A percentile compares a stretch with the other conserved stretches of the same genome.
Conservation (phyloP, 2,113 vertebrate genomes). For the Megaceryle maxima region DNA sequence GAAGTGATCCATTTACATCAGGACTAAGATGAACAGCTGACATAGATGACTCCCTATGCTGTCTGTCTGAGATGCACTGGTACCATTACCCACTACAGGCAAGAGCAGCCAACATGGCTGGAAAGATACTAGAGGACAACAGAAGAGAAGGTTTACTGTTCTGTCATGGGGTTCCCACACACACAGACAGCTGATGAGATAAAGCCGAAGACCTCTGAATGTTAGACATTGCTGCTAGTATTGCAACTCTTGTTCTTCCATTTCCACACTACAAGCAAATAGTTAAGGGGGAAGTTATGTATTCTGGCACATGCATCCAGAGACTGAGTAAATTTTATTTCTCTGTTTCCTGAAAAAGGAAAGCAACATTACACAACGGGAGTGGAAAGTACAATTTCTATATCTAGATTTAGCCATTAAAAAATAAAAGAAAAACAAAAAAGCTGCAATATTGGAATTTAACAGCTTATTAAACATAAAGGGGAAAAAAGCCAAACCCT, state of each 20-base stretch:
- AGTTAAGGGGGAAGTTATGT: not conserved
- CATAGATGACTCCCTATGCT: not conserved
- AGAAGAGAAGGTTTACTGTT: not conserved
- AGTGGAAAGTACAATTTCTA: not conserved
- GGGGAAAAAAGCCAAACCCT: rapidly evolving
- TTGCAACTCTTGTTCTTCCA: not conserved
- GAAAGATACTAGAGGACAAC: not conserved
- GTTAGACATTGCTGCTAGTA: not conserved
- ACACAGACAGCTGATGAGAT: not conserved
- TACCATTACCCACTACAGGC: not conserved
- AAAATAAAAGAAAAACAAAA: not conserved
- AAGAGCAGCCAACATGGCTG: not conserved
- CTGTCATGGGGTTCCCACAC: no score
- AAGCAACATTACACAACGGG: not conserved
- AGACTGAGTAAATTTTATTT: not conserved
- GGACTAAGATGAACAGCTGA: not conserved
- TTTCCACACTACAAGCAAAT: not conserved
- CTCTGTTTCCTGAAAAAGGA: not conserved
- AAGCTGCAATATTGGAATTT: not conserved
- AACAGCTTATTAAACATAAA: not conserved
- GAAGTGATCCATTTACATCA: not conserved
- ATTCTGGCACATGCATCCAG: not conserved
- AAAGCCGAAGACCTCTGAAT: not conserved
- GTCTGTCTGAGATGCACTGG: not conserved
- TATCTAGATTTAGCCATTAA: not conserved